A percentile compares a stretch with the other conserved stretches of the same genome.
These are phyloP conservation scores for Caenorhabditis sp. DNA, from an alignment of 2,888 invertebrate genomes.

Conservation along the genomic window DNA sequence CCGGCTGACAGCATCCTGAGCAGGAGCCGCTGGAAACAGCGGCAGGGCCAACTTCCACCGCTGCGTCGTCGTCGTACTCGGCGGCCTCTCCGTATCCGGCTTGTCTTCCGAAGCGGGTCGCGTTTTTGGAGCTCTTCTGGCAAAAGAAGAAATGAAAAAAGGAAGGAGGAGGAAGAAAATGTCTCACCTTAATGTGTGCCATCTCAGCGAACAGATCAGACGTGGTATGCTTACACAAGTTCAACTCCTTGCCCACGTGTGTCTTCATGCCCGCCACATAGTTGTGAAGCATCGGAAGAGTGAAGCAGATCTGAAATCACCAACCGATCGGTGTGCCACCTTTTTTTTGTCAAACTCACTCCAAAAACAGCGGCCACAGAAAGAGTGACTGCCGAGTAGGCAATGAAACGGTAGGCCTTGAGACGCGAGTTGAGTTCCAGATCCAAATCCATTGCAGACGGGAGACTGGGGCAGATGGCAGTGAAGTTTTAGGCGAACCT, in stretches of 20 bases:
- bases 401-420: conserved; percentile 53
- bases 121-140: conserved; percentile 42
- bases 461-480: not conserved
- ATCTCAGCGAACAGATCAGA: conserved; percentile 49
- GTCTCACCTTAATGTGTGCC: conserved; percentile 41
- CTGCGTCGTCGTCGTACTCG: conserved; percentile 43
- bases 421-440: conserved; percentile 50
- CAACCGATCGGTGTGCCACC: not conserved
- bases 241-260: conserved; percentile 48
- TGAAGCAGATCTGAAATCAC: conserved; percentile 41
- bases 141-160: no score
- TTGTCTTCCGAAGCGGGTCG: conserved; percentile 45
- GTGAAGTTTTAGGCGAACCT: not conserved
- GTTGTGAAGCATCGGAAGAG: conserved; percentile 54
- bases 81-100: conserved; percentile 21
- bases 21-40: conserved; percentile 51
- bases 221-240: conserved; percentile 50
- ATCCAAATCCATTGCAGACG: conserved; percentile 44
- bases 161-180: no score
- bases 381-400: conserved; percentile 55
- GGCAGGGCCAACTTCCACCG: conserved; percentile 21
- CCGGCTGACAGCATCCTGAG: conserved; percentile 62
- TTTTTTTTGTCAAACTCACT: conserved; percentile 10
- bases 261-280: conserved; percentile 55
- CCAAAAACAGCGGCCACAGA: conserved; percentile 54